Evolutionary conservation across 2,888 invertebrate species (phyloP).

Genomic region (Stenurella melanura): DNA sequence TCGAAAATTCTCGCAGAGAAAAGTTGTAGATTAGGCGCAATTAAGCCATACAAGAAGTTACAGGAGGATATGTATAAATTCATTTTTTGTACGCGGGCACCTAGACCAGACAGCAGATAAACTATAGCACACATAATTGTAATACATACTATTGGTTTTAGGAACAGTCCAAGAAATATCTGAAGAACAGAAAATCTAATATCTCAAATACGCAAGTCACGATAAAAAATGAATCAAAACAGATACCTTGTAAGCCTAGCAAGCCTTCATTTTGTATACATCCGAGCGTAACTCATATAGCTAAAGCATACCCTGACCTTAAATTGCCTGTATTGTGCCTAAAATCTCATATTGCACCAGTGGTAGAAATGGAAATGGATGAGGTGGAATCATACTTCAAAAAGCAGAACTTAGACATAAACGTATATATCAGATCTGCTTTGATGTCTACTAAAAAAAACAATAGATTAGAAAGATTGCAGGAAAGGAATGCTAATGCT

Average conservation of each 20-base stretch:
- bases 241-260: not conserved
- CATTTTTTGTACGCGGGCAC: no score
- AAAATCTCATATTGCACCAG: conserved; percentile 45
- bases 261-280: conserved; percentile 29
- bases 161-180: conserved; percentile 2
- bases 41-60: no score
- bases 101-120: no score
- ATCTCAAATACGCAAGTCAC: conserved; percentile 46
- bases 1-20: no score
- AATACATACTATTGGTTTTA: conserved; percentile 9
- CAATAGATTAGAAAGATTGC: not conserved
- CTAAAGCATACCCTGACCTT: conserved; percentile 42
- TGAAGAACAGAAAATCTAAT: conserved; percentile 34
- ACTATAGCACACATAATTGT: no score
- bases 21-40: no score
- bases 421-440: conserved; percentile 27
- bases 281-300: conserved; percentile 49
- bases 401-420: conserved; percentile 40
- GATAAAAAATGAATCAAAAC: conserved; percentile 27
- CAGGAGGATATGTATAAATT: no score
- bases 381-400: conserved; percentile 56
- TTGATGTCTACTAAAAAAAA: conserved; percentile 1
- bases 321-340: conserved; percentile 41
- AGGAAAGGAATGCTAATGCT: not conserved
- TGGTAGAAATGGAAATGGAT: conserved; percentile 56